Percentiles rank a stretch among this genome's conserved stretches.
phyloP scores from a whole-genome alignment of 2,797 vertebrate species.

The Pampus argenteus region DNA sequence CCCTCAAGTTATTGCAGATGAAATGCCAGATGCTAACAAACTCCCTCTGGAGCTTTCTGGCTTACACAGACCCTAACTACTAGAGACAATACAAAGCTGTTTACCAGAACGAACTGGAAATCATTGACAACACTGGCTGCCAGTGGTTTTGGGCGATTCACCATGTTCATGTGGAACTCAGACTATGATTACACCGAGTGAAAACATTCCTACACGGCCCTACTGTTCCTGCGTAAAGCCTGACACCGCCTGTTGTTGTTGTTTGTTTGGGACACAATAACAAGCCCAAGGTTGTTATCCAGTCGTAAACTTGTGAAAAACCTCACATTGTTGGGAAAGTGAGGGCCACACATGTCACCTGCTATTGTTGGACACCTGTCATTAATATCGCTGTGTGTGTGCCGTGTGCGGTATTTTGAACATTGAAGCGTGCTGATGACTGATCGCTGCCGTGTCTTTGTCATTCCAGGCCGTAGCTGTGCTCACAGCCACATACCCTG shows the following conservation, averaged over 20 bases:
- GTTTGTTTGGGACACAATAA: slow-evolving; percentile 65
- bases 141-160: slow-evolving; percentile 79
- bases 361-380: slow-evolving; percentile 44
- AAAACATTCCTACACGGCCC: slow-evolving; percentile 70
- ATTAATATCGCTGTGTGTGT: slow-evolving; percentile 38
- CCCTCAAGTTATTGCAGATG: slow-evolving; percentile 61
- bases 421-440: slow-evolving; percentile 38
- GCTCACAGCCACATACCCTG: slow-evolving; percentile 97
- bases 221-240: slow-evolving; percentile 52
- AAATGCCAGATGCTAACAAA: slow-evolving; percentile 61
- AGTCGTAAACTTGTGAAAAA: slow-evolving; percentile 47
- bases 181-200: slow-evolving; percentile 59
- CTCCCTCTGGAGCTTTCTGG: slow-evolving; percentile 78
- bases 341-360: slow-evolving; percentile 30
- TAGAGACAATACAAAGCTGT: slow-evolving; percentile 79
- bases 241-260: slow-evolving; percentile 58
- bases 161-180: slow-evolving; percentile 61
- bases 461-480: slow-evolving; percentile 93
- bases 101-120: slow-evolving; percentile 80
- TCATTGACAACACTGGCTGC: slow-evolving; percentile 71
- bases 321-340: slow-evolving; percentile 25
- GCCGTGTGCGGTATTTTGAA: slow-evolving; percentile 38
- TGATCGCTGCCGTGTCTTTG: slow-evolving; percentile 54
- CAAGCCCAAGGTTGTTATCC: slow-evolving; percentile 48
- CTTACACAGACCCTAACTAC: slow-evolving; percentile 60